Conservation (phyloP, 2,113 vertebrate species). For the Xenopus borealis region DNA sequence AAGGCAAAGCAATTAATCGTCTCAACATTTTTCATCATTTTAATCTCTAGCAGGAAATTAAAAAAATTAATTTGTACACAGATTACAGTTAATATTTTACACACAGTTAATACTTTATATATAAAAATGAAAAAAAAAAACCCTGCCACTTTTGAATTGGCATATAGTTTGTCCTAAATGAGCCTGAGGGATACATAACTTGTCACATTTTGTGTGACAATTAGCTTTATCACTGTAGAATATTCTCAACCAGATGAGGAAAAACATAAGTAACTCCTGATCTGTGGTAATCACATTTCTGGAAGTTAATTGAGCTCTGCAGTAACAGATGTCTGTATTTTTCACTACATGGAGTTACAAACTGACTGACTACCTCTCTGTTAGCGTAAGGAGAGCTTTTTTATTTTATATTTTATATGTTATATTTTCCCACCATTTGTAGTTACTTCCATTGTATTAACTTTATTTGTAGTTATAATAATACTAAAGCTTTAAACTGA, state of each 20-base stretch:
- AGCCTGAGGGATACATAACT: slow-evolving; percentile 3
- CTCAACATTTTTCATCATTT: too few relatives aligned
- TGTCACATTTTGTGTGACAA: slow-evolving; percentile 18
- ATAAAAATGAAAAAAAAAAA: too few relatives aligned
- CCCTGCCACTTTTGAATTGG: neutral
- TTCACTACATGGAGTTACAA: slow-evolving; percentile 32
- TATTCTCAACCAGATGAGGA: slow-evolving; percentile 31
- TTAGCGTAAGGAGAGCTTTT: slow-evolving; percentile 6
- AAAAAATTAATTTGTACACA: too few relatives aligned
- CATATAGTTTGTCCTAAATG: neutral
- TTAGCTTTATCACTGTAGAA: slow-evolving; percentile 35
- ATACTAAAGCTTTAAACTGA: too few relatives aligned
- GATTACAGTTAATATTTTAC: too few relatives aligned
- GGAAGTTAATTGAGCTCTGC: slow-evolving; percentile 55
- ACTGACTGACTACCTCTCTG: slow-evolving; percentile 21
- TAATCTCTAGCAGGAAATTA: too few relatives aligned
- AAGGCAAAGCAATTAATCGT: too few relatives aligned
- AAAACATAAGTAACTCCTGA: neutral
- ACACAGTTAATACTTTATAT: too few relatives aligned
- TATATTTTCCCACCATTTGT: too few relatives aligned
- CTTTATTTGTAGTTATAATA: too few relatives aligned
- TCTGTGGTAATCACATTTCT: neutral
- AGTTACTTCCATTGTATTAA: too few relatives aligned
- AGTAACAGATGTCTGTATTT: slow-evolving; percentile 47
- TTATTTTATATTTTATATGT: neutral